Percentiles rank a stretch among this genome's conserved stretches.
These are phyloP conservation scores for Salpingus planirostris DNA, from an alignment of 2,888 invertebrate genomes.

Conservation along the genomic window DNA sequence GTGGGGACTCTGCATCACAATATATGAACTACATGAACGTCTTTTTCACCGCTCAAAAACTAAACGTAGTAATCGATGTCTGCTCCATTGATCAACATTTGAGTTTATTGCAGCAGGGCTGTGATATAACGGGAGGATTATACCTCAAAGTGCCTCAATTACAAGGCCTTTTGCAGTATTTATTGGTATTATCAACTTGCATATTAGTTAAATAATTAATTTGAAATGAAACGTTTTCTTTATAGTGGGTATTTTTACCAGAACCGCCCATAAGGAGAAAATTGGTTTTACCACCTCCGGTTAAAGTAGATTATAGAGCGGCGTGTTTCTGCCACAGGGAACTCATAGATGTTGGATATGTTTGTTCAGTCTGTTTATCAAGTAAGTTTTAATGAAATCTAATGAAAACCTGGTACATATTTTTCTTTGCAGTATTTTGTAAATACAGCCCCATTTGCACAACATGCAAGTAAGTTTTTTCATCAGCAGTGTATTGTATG, in stretches of 20 bases:
- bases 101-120: slow-evolving; percentile 88
- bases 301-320: slow-evolving; percentile 91
- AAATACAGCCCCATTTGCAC: slow-evolving; percentile 96
- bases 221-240: slow-evolving; percentile 13
- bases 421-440: slow-evolving; percentile 70
- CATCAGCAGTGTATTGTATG: slow-evolving; percentile 2
- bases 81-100: slow-evolving; percentile 87
- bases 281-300: slow-evolving; percentile 79
- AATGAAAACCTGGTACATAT: background rate
- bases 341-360: slow-evolving; percentile 91
- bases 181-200: slow-evolving; percentile 51
- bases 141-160: slow-evolving; percentile 82
- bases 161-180: slow-evolving; percentile 78
- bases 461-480: slow-evolving; percentile 83
- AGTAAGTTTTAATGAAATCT: slow-evolving; percentile 48
- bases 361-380: slow-evolving; percentile 95
- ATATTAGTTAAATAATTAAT: slow-evolving; percentile 2
- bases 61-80: slow-evolving; percentile 84
- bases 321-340: slow-evolving; percentile 97
- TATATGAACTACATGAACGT: slow-evolving; percentile 99
- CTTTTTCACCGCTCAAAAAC: slow-evolving; percentile 85
- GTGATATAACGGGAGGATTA: slow-evolving; percentile 91
- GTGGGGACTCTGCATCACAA: slow-evolving; percentile 85
- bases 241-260: slow-evolving; percentile 87
- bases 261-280: slow-evolving; percentile 71